Base-by-base conservation (phyloP, 2,113 vertebrate species). In the Okapia johnstoni region DNA sequence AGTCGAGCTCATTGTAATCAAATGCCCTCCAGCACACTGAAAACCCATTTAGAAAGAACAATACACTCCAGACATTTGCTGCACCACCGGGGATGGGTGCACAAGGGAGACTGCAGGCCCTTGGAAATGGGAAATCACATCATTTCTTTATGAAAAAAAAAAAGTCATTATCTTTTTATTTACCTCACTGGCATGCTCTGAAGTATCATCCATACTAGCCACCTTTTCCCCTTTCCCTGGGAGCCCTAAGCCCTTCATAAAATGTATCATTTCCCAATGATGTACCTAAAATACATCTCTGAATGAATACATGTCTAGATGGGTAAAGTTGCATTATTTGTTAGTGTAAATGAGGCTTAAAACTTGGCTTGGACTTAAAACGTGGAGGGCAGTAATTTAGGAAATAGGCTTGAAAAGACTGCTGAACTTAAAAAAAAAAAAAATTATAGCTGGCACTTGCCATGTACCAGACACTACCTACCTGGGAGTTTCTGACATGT, bases 361-460 rank as follows among this genome's bases (percentile, higher is more conserved):
- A 54, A 54, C 54, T 95, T 85, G 46, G 17, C 76, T 96, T 90
- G 60, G 19, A 63, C 26, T 87, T 91, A 58, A 25, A 33, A 7
- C 5, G 43, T 88, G 25, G 4, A 93, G 33, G 54, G 36, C 26
- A 83, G 61, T 52, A 50, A 94, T 73, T 94, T 81, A 85, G 33
- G 87, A 85, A 43, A 17, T 28, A 95, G 12, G 77, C 48, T 66
- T 96, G 13, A 76, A 93, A 97, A 55, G 4, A 63, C 5, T 30
- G 6, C 55, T 43, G 23, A 84, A 43, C 33, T 40, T 13, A 46
- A 76, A 90, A 63, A 58, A 90, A 63, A 58, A 63, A 70, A 70
- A 50, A 94, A 96, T 89, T 88, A 85, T 55, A 97, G 40, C 73
- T 90, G 87, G n/a, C 6, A 30, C 12, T 94, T 96, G 52, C 3